Base-by-base conservation (phyloP, 1,140 invertebrate genomes). In the Lasaia peninsularis region DNA sequence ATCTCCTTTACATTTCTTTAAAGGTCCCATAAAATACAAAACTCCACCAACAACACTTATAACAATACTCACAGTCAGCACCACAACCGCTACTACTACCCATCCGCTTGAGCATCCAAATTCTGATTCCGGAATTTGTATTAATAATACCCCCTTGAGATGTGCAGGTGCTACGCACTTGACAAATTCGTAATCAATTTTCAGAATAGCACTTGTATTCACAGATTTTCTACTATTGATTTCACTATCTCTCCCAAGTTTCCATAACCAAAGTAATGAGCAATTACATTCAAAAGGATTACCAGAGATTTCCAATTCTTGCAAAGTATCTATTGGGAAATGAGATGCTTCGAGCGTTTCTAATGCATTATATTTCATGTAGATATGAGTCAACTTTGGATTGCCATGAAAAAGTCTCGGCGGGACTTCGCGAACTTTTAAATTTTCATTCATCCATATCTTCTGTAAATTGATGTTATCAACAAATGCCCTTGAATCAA, bases 281-380 rank as follows among this genome's bases (percentile, higher is more conserved):
- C 96, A 97, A 85, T 97, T 97, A 83, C 96, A 98, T 53, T 93
- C 90, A 48, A 97, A 91, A 1, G 95, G 96, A 89, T 97, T 97
- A 11, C 95, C 95, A 21, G 93, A 93, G 18, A 97, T 89, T 63
- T 92, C 91, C 1, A 96, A 87, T 53, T 91, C 91, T 67, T 92
- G 89, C 58, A 96, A 75, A 52, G 92, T 92, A 75, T 96, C 94
- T 53, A 96, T 91, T 8, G 95, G 95, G 70, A 96, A 95, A 80
- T 95, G 94, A 10, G 93, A 93, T 0, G 94, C 93, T 73, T 95
- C 94, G 10, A 96, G 85, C 0, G 92, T 93, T 65, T 92, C 91
- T 61, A 96, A 76, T 40, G 91, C 92, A 75, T 95, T 95, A 56
- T 93, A 92, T 60, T 91, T 92, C 66, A 95, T 91, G 28, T 93